These are phyloP conservation scores for Willisornis vidua DNA, from an alignment of 2,113 vertebrate species.

Conservation along the genomic window DNA sequence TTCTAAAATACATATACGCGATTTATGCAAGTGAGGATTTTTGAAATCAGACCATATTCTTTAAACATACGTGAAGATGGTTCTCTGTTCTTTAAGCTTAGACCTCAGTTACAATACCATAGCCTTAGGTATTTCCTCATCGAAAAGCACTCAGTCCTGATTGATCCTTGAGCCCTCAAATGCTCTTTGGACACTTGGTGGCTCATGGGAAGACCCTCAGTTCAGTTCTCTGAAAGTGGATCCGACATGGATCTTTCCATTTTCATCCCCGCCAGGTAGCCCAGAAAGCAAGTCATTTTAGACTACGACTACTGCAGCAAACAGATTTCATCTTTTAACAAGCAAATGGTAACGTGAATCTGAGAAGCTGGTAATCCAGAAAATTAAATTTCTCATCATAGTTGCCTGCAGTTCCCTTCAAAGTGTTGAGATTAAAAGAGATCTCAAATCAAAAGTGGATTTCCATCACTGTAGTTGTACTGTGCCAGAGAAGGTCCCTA, in stretches of 20 bases:
- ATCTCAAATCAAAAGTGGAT: background rate
- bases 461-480: background rate
- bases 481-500: background rate
- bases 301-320: background rate
- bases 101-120: background rate
- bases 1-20: accelerated
- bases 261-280: background rate
- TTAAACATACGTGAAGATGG: background rate
- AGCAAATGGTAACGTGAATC: background rate
- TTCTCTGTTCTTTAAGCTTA: background rate
- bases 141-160: background rate
- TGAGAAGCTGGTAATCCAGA: background rate
- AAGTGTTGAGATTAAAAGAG: background rate
- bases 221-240: background rate
- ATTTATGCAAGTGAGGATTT: background rate
- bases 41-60: background rate
- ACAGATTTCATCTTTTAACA: background rate
- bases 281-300: background rate
- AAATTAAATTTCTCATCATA: background rate
- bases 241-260: background rate
- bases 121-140: background rate
- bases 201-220: background rate
- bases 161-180: background rate
- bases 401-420: background rate
- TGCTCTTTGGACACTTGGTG: accelerated